These are phyloP conservation scores for Poeciliopsis presidionis DNA, from an alignment of 2,797 vertebrate genomes.

Conservation along the genomic window DNA sequence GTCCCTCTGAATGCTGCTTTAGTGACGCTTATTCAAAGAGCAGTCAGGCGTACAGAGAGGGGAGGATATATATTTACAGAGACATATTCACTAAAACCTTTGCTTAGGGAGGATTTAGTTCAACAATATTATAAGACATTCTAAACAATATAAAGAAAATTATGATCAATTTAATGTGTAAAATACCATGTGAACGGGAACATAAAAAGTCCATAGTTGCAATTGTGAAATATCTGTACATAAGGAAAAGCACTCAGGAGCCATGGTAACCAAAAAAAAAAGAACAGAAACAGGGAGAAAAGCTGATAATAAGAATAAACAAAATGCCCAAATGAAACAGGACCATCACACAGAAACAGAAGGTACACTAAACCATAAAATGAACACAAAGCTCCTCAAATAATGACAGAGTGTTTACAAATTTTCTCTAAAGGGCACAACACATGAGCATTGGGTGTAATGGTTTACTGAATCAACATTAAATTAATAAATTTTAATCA, in stretches of 20 bases:
- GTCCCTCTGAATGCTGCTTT: slow-evolving; percentile 75
- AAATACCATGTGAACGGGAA: neutral
- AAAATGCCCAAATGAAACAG: neutral
- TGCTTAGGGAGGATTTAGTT: slow-evolving; percentile 36
- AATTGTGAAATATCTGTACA: neutral
- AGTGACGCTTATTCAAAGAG: slow-evolving; percentile 77
- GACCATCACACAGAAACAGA: neutral
- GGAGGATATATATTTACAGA: slow-evolving; percentile 66
- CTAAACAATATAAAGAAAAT: slow-evolving; percentile 1
- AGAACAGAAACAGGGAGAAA: neutral
- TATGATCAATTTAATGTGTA: slow-evolving; percentile 7
- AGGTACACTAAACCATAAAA: too few species aligned
- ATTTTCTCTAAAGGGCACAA: too few species aligned
- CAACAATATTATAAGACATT: slow-evolving; percentile 13
- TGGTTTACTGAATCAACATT: neutral
- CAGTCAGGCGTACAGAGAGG: slow-evolving; percentile 54
- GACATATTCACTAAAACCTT: slow-evolving; percentile 52
- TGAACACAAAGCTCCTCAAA: too few species aligned
- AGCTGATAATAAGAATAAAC: neutral
- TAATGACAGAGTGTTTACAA: too few species aligned
- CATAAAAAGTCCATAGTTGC: neutral
- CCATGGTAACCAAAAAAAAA: neutral
- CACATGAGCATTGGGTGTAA: neutral
- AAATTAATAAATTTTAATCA: neutral
- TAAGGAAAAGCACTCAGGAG: neutral